These are phyloP conservation scores for Mus caroli DNA, from an alignment of 2,797 vertebrate genomes.

Conservation along the genomic window DNA sequence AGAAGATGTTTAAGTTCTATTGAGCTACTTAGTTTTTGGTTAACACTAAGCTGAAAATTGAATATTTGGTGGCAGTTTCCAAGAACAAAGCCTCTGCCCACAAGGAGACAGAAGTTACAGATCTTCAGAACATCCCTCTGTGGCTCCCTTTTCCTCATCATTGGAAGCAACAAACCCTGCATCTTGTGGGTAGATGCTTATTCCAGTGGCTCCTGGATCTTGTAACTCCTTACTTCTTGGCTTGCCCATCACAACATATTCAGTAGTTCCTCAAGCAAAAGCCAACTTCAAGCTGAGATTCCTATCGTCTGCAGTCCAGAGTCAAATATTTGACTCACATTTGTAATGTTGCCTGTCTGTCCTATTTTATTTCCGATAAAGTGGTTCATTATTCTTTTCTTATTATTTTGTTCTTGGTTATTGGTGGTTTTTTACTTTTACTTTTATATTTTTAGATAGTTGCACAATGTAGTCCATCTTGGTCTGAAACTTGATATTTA, in stretches of 20 bases:
- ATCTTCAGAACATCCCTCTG: neutral
- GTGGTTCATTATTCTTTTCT: neutral
- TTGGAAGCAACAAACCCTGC: neutral
- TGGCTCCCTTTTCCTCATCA: neutral
- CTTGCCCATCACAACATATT: neutral
- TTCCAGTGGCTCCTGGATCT: neutral
- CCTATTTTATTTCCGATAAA: neutral
- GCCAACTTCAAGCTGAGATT: neutral
- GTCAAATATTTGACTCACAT: neutral
- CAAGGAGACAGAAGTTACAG: neutral
- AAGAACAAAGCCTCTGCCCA: neutral
- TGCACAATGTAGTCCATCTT: neutral
- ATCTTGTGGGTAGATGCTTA: neutral
- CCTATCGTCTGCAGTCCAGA: neutral
- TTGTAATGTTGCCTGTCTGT: neutral
- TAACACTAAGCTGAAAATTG: neutral
- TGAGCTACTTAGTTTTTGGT: neutral
- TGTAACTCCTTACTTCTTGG: neutral
- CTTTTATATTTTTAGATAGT: neutral
- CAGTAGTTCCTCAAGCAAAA: neutral
- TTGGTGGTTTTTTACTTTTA: neutral
- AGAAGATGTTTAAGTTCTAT: neutral
- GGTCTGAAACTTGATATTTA: neutral
- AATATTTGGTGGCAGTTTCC: conserved; percentile 7
- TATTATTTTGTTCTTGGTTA: neutral